phyloP scores from a whole-genome alignment of 1,140 invertebrate species.

The Aphaenogaster rudis region DNA sequence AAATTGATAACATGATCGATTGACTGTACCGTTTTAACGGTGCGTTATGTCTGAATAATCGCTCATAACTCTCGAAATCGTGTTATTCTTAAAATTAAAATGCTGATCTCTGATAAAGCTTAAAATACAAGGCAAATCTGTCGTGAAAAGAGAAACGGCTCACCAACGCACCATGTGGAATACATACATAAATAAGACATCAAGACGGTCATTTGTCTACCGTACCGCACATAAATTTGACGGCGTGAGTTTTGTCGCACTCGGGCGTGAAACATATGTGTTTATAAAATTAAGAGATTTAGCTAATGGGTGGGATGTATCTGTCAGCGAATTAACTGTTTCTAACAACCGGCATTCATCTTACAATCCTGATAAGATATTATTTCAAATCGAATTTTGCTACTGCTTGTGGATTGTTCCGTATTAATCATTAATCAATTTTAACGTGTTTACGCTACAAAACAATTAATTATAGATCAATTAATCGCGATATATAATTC shows the following conservation, averaged over 20 bases:
- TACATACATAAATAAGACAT: slow-evolving; percentile 52
- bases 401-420: background rate
- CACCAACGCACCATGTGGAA: background rate
- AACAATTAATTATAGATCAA: background rate
- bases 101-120: slow-evolving; percentile 19
- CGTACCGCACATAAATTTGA: slow-evolving; percentile 1
- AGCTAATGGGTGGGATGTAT: background rate
- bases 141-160: slow-evolving; percentile 6
- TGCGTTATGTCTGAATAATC: slow-evolving; percentile 36
- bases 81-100: slow-evolving; percentile 19
- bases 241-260: background rate
- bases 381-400: background rate
- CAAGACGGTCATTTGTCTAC: slow-evolving; percentile 45
- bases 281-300: slow-evolving; percentile 38
- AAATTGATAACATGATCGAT: background rate
- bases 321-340: background rate
- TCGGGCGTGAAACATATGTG: background rate
- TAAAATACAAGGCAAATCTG: slow-evolving; percentile 37
- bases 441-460: background rate
- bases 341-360: slow-evolving; percentile 14
- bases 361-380: background rate
- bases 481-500: background rate
- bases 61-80: background rate
- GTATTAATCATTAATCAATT: background rate
- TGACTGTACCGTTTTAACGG: slow-evolving; percentile 57